Evolutionary conservation across 2,888 invertebrate genomes (phyloP).

Genomic region (Diaphora mendica): DNA sequence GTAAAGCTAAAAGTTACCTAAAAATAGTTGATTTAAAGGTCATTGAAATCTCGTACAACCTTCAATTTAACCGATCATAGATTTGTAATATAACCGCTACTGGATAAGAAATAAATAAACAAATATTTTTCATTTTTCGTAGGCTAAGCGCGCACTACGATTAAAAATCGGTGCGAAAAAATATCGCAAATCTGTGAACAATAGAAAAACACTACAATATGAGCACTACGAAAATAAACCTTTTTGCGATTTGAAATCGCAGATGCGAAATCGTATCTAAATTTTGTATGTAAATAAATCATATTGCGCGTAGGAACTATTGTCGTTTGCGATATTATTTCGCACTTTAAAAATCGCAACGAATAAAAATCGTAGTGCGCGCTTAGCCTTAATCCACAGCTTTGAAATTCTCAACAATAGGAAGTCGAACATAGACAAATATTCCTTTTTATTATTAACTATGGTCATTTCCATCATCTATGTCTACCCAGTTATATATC

Average conservation of each 20-base stretch:
- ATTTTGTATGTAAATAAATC: no score
- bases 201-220: no score
- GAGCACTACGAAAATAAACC: no score
- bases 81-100: conserved; percentile 24
- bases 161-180: no score
- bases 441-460: conserved; percentile 3
- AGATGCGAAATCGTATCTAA: no score
- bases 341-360: no score
- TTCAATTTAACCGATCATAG: conserved; percentile 29
- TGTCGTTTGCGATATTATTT: no score
- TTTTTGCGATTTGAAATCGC: no score
- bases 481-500: neutral
- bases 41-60: conserved; percentile 26
- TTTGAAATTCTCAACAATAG: conserved; percentile 42
- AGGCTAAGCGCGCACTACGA: no score
- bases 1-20: conserved; percentile 34
- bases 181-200: no score
- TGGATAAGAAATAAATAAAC: conserved; percentile 10
- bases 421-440: conserved; percentile 42
- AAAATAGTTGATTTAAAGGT: conserved; percentile 36
- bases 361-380: no score
- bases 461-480: neutral
- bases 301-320: no score
- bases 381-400: conserved; percentile 17
- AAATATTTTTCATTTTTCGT: conserved; percentile 8